These are phyloP conservation scores for Colinus virginianus DNA, from an alignment of 2,113 vertebrate species.

Conservation along the genomic window DNA sequence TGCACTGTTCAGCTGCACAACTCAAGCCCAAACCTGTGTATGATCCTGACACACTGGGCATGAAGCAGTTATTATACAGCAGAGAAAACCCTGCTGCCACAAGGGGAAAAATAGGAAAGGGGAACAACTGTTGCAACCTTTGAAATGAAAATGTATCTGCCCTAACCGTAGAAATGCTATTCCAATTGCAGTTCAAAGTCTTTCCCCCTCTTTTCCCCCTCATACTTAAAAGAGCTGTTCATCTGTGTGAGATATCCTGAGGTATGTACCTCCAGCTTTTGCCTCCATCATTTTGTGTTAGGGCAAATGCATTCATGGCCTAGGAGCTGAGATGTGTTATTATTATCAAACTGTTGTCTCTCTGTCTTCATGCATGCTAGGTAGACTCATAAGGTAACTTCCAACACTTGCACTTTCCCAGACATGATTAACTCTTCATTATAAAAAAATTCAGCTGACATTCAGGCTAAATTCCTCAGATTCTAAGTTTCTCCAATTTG, in stretches of 20 bases:
- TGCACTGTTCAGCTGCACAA: not conserved
- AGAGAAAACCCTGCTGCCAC: not conserved
- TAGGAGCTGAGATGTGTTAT: conserved; percentile 10
- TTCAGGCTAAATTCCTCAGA: not conserved
- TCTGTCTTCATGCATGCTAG: not conserved
- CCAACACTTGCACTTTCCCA: not conserved
- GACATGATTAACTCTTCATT: not conserved
- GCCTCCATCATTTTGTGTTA: not conserved
- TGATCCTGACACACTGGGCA: not conserved
- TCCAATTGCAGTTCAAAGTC: not conserved
- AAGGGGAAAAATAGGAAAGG: not conserved
- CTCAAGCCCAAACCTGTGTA: not conserved
- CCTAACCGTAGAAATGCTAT: not conserved
- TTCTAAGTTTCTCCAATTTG: not conserved
- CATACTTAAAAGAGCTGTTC: not conserved
- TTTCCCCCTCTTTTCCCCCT: accelerated
- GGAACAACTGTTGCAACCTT: not conserved
- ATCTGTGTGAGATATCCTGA: not conserved
- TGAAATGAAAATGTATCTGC: conserved; percentile 41
- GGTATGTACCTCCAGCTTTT: not conserved
- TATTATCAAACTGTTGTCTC: not conserved
- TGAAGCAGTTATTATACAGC: not conserved
- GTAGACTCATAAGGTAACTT: not conserved
- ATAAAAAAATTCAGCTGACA: not conserved
- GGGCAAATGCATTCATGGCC: not conserved